These are phyloP conservation scores for Tuta absoluta DNA, from an alignment of 2,888 invertebrate species.

Conservation along the genomic window DNA sequence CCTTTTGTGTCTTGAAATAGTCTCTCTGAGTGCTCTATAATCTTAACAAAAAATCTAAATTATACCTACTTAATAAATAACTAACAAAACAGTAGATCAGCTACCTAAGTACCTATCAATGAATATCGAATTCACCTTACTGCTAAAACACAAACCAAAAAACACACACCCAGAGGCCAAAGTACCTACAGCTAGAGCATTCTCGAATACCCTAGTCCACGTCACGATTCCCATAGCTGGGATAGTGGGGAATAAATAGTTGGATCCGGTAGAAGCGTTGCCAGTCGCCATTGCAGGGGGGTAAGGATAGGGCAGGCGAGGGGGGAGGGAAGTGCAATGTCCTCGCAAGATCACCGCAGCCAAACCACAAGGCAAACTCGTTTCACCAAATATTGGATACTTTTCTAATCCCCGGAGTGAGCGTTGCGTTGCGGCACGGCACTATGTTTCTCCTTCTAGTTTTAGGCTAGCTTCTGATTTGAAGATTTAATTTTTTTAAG, in stretches of 20 bases:
- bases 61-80: no score
- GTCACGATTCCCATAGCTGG: slow-evolving; percentile 32
- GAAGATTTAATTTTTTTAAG: no score
- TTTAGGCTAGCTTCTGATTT: background rate
- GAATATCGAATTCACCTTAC: no score
- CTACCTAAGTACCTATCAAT: background rate
- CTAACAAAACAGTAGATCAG: no score
- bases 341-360: slow-evolving; percentile 71
- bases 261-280: slow-evolving; percentile 64
- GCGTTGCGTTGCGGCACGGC: background rate
- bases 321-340: slow-evolving; percentile 75
- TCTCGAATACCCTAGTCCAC: slow-evolving; percentile 1
- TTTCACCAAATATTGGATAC: slow-evolving; percentile 35
- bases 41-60: no score
- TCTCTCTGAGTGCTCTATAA: no score
- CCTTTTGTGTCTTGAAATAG: no score
- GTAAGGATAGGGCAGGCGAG: slow-evolving; percentile 61
- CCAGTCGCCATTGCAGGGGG: slow-evolving; percentile 65
- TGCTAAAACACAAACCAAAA: no score
- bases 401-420: slow-evolving; percentile 44
- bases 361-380: slow-evolving; percentile 46
- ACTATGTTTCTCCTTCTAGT: background rate
- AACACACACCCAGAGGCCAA: no score
- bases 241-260: slow-evolving; percentile 60
- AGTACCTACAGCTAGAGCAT: background rate